Evolutionary conservation across 64 coral and sea anemone species (phyloP).

Genomic region (Cladopsammia gracilis): DNA sequence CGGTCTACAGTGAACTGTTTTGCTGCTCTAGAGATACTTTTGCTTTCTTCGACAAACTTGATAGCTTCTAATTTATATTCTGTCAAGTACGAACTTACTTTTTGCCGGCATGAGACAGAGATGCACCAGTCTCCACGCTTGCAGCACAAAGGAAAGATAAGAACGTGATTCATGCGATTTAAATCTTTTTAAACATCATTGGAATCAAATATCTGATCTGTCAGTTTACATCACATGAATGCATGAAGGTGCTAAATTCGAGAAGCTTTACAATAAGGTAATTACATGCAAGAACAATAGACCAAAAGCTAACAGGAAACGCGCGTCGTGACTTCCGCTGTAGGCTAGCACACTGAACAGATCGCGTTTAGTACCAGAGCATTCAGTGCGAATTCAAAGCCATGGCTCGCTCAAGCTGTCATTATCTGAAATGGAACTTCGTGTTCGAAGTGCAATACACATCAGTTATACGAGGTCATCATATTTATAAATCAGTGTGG

Average conservation of each 20-base stretch:
- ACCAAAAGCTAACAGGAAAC: conserved; percentile 53
- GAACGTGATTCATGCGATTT: conserved; percentile 45
- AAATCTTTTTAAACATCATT: conserved; percentile 26
- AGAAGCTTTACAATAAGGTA: conserved; percentile 35
- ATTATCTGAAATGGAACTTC: conserved; percentile 65
- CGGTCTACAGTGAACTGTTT: conserved; percentile 46
- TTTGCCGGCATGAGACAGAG: conserved; percentile 49
- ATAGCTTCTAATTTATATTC: conserved; percentile 65
- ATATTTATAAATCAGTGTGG: conserved; percentile 75
- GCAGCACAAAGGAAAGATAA: conserved; percentile 43
- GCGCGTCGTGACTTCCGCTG: conserved; percentile 19
- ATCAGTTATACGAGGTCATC: conserved; percentile 75
- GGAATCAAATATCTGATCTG: conserved; percentile 29
- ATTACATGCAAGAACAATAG: conserved; percentile 33
- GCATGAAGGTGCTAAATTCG: conserved; percentile 36
- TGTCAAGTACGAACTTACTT: conserved; percentile 35
- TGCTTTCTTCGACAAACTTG: conserved; percentile 26
- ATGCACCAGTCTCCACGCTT: conserved; percentile 58
- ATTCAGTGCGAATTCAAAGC: conserved; percentile 51
- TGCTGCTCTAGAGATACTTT: conserved; percentile 31
- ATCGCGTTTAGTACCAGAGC: conserved; percentile 30
- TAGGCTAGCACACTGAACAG: conserved; percentile 38
- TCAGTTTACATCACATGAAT: conserved; percentile 18
- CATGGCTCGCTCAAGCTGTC: conserved; percentile 59
- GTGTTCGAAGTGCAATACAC: conserved; percentile 67